Conservation (phyloP, 2,113 vertebrate species). For the Nymphicus hollandicus region DNA sequence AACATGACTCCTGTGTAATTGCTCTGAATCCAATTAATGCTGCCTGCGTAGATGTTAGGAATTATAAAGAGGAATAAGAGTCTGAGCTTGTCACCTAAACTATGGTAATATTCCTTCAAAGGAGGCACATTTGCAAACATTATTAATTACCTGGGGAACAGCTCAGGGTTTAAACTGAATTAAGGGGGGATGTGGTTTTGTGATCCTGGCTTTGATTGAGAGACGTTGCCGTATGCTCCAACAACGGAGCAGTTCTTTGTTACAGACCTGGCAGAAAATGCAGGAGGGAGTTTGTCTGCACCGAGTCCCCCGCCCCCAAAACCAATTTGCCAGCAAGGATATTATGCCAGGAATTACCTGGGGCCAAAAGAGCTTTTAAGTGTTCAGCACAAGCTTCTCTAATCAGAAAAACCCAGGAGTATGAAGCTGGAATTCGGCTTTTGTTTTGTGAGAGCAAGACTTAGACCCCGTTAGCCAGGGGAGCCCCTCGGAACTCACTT, state of each 20-base stretch:
- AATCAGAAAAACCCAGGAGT: not conserved
- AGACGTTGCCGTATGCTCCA: not conserved
- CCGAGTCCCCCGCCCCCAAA: not conserved
- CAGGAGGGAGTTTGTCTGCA: not conserved
- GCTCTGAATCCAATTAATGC: slow-evolving; percentile 57
- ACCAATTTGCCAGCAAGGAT: slow-evolving; percentile 33
- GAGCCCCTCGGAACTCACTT: not conserved
- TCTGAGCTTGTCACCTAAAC: slow-evolving; percentile 11
- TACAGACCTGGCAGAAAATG: not conserved
- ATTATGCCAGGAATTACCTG: slow-evolving; percentile 45
- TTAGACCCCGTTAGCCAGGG: not conserved
- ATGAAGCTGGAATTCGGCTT: not conserved
- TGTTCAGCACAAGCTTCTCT: not conserved
- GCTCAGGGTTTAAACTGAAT: not conserved
- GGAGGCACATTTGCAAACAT: not conserved
- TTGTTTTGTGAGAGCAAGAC: not conserved
- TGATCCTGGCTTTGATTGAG: not conserved
- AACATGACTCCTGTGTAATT: slow-evolving; percentile 20
- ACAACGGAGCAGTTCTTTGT: slow-evolving; percentile 9
- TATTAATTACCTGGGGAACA: slow-evolving; percentile 13
- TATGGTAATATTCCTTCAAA: slow-evolving; percentile 16
- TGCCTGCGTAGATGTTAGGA: slow-evolving; percentile 49
- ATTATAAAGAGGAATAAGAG: slow-evolving; percentile 41
- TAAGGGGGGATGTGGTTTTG: not conserved
- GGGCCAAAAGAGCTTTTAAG: slow-evolving; percentile 36